Percentiles rank a stretch among this genome's conserved stretches.
These are phyloP conservation scores for Holacanthus passer DNA, from an alignment of 2,113 vertebrate species.

Conservation along the genomic window DNA sequence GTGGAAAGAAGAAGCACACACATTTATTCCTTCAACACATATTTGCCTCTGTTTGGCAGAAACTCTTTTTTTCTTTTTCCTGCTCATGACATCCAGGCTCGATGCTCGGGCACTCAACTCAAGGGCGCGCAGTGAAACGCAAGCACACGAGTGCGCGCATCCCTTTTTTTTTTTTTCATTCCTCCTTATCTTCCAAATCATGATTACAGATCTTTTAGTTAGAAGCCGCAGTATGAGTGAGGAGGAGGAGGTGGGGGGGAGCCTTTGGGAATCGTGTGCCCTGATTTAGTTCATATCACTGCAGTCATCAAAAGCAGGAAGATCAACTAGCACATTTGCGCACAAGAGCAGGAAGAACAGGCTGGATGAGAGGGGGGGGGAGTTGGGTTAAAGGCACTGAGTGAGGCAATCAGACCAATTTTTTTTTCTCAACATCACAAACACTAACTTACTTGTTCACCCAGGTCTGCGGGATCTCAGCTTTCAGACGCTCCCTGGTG, in stretches of 20 bases:
- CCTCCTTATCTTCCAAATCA: conserved; percentile 40
- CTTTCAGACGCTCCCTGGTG: conserved; percentile 62
- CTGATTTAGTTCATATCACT: conserved; percentile 11
- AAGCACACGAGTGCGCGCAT: conserved; percentile 46
- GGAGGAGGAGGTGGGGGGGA: background rate
- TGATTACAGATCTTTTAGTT: conserved; percentile 45
- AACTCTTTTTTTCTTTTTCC: background rate
- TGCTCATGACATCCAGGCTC: background rate
- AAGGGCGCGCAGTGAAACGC: conserved; percentile 55
- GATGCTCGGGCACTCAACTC: conserved; percentile 46
- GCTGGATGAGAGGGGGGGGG: background rate
- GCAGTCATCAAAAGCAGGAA: background rate
- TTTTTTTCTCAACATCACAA: conserved; percentile 16
- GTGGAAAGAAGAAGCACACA: background rate
- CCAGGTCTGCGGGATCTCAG: conserved; percentile 55
- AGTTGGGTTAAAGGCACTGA: conserved; percentile 1
- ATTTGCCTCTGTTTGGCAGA: background rate
- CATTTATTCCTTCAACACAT: background rate
- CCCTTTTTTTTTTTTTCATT: too few species aligned
- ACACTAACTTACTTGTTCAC: conserved; percentile 79
- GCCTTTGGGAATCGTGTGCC: background rate
- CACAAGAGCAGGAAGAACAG: conserved; percentile 6
- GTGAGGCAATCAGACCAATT: background rate
- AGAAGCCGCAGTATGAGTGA: conserved; percentile 42
- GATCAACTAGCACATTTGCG: conserved; percentile 6